Evolutionary conservation across 2,888 invertebrate genomes (phyloP), one percentile per base, ranked within the genome.

Genomic region (Acrobasis suavella): DNA sequence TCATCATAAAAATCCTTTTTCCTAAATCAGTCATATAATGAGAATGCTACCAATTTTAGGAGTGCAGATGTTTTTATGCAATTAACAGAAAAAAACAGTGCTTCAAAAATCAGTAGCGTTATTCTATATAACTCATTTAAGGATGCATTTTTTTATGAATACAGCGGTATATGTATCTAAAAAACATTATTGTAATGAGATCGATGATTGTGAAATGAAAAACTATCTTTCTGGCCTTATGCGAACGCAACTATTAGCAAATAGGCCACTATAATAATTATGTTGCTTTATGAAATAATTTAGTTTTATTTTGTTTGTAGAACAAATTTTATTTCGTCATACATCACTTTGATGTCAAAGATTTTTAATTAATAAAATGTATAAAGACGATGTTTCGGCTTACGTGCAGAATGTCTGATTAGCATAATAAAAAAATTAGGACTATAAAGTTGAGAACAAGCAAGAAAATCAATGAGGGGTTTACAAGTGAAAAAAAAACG

Each of bases 341-440:
- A 62, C 65, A 64, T 69, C 69, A 65, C 61, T 62, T 22, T 50
- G 68, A 66, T 71, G 67, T 69, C 49, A 62, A 64, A 63, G 65
- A 63, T 68, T 65, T 63, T 62, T 64, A 65, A 67, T 63, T 71
- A 71, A 69, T 71, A 69, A 72, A 72, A 70, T 78, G 75, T 79
- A 74, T 75, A 77, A 79, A 78, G 71, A 68, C 73, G 66, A 72
- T 75, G 32, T 37, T 37, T 46, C n/a, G 46, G 46, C n/a, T 46
- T 46, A n/a, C 32, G 14, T n/a, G 1, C n/a, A 46, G 12, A 46
- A 46, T 14, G 46, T 46, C 6, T n/a, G 46, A 46, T 46, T 14
- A 12, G 46, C 46, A 10, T 46, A 12, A 46, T 6, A 14, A 14
- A 46, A n/a, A 46, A 46, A 46, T 5, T 22, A 3, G 5, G 32